Base-by-base conservation (phyloP, 2,113 vertebrate species). In the Myotis lucifugus region DNA sequence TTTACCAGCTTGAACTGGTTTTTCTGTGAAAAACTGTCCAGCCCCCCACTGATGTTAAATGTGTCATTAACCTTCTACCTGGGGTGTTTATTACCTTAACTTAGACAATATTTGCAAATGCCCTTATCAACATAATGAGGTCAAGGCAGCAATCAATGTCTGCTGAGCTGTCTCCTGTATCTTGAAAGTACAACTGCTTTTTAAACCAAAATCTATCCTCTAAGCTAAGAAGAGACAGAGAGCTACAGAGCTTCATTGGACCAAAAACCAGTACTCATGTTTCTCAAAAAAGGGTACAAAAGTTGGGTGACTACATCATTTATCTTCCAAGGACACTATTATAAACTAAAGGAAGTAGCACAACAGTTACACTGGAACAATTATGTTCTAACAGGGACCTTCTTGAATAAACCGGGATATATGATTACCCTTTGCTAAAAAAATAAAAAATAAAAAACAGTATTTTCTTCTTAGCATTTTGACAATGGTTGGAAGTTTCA, bases 141-240 rank as follows among this genome's bases (percentile, higher is more conserved):
- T 98, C 96, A 97, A 91, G 96, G 70, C 98, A 97, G 92, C 96
- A 98, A 98, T 98, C 98, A 98, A 97, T 97, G 96, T 96, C 96
- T 93, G 85, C 67, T 88, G 97, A 94, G 93, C 46, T 94, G 85
- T 95, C 96, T 95, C 91, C 97, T 97, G 94, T 97, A 97, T 98
- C 76, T 97, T 94, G 88, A 93, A 92, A 93, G 92, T 98, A 97
- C 76, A 98, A 97, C 66, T 93, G 86, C 34, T 97, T 96, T 95
- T 97, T 93, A 97, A 97, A 92, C 95, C 86, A 90, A 90, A 86
- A 97, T 98, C 85, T 94, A 96, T 96, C 92, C 95, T 85, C 17
- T 29, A 81, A 48, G 23, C 72, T 85, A 78, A 48, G 76, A 96
- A 89, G 66, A 96, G 66, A 67, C 42, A 88, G 27, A 88, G 52